phyloP scores from a whole-genome alignment of 2,888 invertebrate species.

The Heterodera filipjevi region DNA sequence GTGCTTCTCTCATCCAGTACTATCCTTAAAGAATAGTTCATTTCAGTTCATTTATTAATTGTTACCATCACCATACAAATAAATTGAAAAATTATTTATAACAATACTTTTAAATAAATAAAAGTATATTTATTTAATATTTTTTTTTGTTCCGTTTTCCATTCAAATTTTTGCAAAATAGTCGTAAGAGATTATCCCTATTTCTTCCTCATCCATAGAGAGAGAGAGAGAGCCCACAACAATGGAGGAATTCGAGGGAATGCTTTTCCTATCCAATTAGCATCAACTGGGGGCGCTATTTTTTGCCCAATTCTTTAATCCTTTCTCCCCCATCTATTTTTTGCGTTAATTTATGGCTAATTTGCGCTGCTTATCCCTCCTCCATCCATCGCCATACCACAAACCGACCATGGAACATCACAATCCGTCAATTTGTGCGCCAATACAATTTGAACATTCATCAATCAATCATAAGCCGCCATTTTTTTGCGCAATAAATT shows the following conservation, averaged over 20 bases:
- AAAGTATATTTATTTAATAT: too few relatives aligned
- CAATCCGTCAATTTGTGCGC: not conserved
- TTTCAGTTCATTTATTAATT: too few relatives aligned
- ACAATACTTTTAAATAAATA: too few relatives aligned
- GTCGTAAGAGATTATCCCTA: too few relatives aligned
- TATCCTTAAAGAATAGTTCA: too few relatives aligned
- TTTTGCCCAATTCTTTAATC: not conserved
- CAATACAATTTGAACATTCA: not conserved
- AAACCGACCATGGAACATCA: not conserved
- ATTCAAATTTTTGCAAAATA: too few relatives aligned
- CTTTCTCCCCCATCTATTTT: too few relatives aligned
- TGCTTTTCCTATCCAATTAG: not conserved
- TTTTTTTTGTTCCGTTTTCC: too few relatives aligned
- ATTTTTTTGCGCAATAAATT: not conserved
- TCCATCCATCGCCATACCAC: too few relatives aligned
- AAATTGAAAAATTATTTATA: too few relatives aligned
- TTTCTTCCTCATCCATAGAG: not conserved
- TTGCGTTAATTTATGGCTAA: not conserved
- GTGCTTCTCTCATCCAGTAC: too few relatives aligned
- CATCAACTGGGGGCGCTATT: not conserved
- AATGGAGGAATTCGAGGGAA: not conserved
- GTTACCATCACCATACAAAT: too few relatives aligned
- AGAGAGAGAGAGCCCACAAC: not conserved
- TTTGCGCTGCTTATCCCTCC: not conserved
- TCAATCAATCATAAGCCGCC: constrained; percentile 1